phyloP scores from a whole-genome alignment of 2,888 invertebrate genomes.

The Scaptomyza flava region DNA sequence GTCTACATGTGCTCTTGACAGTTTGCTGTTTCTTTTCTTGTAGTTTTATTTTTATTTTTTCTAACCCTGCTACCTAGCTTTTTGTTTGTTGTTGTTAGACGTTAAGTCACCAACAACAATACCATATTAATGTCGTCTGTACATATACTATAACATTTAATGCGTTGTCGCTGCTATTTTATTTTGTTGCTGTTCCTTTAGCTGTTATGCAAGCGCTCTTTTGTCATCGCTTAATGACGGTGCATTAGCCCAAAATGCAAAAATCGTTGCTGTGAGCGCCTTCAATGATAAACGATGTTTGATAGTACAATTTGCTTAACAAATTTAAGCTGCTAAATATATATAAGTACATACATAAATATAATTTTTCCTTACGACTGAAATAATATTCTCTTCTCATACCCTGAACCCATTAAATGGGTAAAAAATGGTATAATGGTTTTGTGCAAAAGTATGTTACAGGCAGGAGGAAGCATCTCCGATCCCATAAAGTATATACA shows the following conservation, averaged over 20 bases:
- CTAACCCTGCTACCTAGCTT: constrained; percentile 36
- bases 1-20: constrained; percentile 57
- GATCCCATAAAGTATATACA: no score
- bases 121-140: constrained; percentile 14
- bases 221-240: constrained; percentile 57
- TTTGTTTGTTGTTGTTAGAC: constrained; percentile 43
- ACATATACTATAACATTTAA: constrained; percentile 18
- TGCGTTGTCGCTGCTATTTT: constrained; percentile 30
- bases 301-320: no score
- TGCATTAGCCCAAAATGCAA: constrained; percentile 53
- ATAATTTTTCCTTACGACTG: no score
- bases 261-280: constrained; percentile 61
- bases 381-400: no score
- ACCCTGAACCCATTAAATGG: no score
- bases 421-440: no score
- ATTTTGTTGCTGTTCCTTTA: constrained; percentile 22
- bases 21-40: constrained; percentile 66
- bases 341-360: no score
- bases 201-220: constrained; percentile 65
- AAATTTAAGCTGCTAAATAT: no score
- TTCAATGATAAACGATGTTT: no score
- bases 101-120: constrained; percentile 38
- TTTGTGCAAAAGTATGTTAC: no score
- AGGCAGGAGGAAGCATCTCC: no score
- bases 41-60: constrained; percentile 56